Conservation (phyloP, 2,113 vertebrate species). For the Hyaena hyaena region DNA sequence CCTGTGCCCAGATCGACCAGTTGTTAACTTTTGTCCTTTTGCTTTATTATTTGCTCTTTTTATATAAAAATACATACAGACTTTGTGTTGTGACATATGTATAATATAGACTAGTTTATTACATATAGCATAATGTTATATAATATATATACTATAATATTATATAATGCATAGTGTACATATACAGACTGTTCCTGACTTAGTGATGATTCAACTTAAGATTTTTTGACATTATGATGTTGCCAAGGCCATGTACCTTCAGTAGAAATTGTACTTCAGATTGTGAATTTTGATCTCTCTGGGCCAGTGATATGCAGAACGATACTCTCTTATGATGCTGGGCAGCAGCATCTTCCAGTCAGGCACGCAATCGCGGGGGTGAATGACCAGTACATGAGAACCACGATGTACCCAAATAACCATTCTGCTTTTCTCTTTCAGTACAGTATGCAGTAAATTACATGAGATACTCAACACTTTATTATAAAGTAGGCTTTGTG, state of each 20-base stretch:
- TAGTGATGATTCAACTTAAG: neutral
- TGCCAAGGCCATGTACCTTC: neutral
- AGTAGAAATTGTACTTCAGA: neutral
- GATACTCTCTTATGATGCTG: neutral
- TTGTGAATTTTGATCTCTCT: neutral
- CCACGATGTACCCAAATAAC: neutral
- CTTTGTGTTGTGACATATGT: neutral
- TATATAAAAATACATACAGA: neutral
- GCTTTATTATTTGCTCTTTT: neutral
- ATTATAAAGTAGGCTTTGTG: neutral
- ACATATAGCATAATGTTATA: neutral
- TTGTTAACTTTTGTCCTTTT: neutral
- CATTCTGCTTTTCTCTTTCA: neutral
- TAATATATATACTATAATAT: neutral
- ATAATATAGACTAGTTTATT: neutral
- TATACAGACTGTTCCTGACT: neutral
- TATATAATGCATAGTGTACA: neutral
- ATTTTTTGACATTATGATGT: neutral
- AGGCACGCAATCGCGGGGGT: accelerated
- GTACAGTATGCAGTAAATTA: neutral
- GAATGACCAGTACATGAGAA: neutral
- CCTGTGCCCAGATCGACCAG: neutral
- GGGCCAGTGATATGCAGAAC: neutral
- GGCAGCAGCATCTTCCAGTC: neutral
- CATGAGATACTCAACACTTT: neutral